Evolutionary conservation across 2,113 vertebrate species (phyloP), one percentile per base, ranked within the genome.

Genomic region (Megaptera novaeangliae): DNA sequence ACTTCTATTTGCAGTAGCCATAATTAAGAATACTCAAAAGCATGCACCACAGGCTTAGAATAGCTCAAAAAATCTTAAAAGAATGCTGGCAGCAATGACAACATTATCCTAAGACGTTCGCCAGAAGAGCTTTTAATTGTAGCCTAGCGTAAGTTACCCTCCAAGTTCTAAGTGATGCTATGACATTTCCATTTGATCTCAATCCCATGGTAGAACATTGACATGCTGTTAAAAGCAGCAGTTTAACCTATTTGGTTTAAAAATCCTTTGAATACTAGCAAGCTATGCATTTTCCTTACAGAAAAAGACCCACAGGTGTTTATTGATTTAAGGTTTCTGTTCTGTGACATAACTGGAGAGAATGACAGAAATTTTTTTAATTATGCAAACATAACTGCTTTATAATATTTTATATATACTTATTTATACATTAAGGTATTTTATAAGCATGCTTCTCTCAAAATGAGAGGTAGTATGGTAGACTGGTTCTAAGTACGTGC

Each of bases 11-110:
- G 36, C 13, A 92, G 61, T 23, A 94, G 44, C 4, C 29, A 92
- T 92, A 95, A 94, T 86, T 78, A 95, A 95, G 61, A 63, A 61
- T 88, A 92, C 83, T 77, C 66, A 89, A 86, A 91, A 68, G 27
- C 82, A 93, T 57, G 71, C 3, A 93, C 29, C 34, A 87, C 31
- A 85, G 46, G 17, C 91, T 55, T 3, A 71, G 41, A 95, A 91
- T 36, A 96, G 57, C 31, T 96, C 21, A 8, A 85, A 66, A 77
- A 94, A 93, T 59, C 64, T 52, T 83, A 88, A 55, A 71, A 83
- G 57, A 81, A 90, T 49, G 59, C 61, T 91, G 55, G 61, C 3
- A 96, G 55, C 87, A 87, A 87, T 25, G 59, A 85, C 44, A 88
- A 94, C 44, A 71, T 57, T 63, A 68, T 74, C 27, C 34, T 82